phyloP scores from a whole-genome alignment of 2,888 invertebrate species.

The Melinaea menophilus region DNA sequence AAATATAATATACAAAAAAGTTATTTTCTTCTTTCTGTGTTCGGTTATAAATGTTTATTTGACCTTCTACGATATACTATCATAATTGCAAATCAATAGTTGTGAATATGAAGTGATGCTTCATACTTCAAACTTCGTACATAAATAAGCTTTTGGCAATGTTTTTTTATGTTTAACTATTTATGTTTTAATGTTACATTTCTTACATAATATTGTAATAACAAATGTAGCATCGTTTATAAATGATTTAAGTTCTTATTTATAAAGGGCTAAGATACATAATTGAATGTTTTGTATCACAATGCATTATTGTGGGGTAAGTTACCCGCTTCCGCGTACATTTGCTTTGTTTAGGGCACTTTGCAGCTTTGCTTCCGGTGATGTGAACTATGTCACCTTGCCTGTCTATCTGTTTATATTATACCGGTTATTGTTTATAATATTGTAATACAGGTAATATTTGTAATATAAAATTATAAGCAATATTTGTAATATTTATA shows the following conservation, averaged over 20 bases:
- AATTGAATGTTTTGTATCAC: slow-evolving; percentile 14
- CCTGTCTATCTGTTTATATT: slow-evolving; percentile 42
- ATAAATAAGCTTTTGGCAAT: slow-evolving; percentile 18
- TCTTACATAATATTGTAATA: slow-evolving; percentile 50
- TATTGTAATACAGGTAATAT: slow-evolving; percentile 20
- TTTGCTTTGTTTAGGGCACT: slow-evolving; percentile 41
- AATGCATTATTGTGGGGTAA: slow-evolving; percentile 15
- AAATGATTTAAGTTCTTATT: not conserved
- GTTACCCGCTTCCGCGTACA: slow-evolving; percentile 35
- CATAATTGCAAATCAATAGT: no score
- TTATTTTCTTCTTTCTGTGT: no score
- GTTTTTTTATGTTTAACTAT: not conserved
- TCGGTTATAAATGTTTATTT: no score
- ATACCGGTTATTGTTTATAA: slow-evolving; percentile 46
- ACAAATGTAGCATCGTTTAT: slow-evolving; percentile 30
- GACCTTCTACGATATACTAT: no score
- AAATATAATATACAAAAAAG: no score
- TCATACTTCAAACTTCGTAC: no score
- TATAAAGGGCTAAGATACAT: slow-evolving; percentile 26
- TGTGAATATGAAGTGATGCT: no score
- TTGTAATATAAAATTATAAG: no score
- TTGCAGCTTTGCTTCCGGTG: slow-evolving; percentile 70
- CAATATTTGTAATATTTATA: no score
- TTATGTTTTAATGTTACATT: slow-evolving; percentile 35
- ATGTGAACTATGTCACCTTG: slow-evolving; percentile 68